A percentile compares a stretch with the other conserved stretches of the same genome.
These are phyloP conservation scores for Cryptocheilus praepositus DNA, from an alignment of 2,888 invertebrate genomes.

Conservation along the genomic window DNA sequence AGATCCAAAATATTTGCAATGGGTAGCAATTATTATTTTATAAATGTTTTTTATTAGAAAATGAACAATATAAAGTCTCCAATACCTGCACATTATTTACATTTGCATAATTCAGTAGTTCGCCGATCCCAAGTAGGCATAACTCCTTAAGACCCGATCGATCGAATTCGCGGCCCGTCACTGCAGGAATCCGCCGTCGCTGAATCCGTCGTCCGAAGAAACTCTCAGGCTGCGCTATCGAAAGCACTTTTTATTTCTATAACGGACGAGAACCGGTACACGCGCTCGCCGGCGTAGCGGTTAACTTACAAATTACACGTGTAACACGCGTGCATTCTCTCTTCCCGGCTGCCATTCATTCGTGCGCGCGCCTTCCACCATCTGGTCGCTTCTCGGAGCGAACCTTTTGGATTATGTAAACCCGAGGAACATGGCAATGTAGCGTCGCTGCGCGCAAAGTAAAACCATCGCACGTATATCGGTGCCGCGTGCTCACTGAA, in stretches of 20 bases:
- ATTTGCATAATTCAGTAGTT: too few relatives aligned
- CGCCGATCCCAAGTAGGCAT: too few relatives aligned
- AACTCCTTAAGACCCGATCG: neutral
- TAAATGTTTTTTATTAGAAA: too few relatives aligned
- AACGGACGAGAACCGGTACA: too few relatives aligned
- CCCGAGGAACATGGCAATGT: neutral
- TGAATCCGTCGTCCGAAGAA: neutral
- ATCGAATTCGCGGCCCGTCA: too few relatives aligned
- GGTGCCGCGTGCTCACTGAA: constrained; percentile 1
- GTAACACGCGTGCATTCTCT: constrained; percentile 4
- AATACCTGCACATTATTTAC: too few relatives aligned
- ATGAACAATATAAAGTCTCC: too few relatives aligned
- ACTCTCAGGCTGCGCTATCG: neutral
- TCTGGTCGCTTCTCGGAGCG: constrained; percentile 12
- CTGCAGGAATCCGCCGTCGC: too few relatives aligned
- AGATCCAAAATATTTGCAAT: too few relatives aligned
- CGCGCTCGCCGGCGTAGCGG: neutral
- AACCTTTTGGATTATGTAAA: constrained; percentile 20
- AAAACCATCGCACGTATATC: neutral
- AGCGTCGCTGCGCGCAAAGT: too few relatives aligned
- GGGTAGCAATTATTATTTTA: too few relatives aligned
- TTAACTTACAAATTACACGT: constrained; percentile 3
- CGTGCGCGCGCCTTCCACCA: constrained; percentile 5
- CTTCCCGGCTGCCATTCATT: neutral
- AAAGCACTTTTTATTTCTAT: too few relatives aligned